phyloP scores from a whole-genome alignment of 2,888 invertebrate species.

The Tanytarsus gracilentus region DNA sequence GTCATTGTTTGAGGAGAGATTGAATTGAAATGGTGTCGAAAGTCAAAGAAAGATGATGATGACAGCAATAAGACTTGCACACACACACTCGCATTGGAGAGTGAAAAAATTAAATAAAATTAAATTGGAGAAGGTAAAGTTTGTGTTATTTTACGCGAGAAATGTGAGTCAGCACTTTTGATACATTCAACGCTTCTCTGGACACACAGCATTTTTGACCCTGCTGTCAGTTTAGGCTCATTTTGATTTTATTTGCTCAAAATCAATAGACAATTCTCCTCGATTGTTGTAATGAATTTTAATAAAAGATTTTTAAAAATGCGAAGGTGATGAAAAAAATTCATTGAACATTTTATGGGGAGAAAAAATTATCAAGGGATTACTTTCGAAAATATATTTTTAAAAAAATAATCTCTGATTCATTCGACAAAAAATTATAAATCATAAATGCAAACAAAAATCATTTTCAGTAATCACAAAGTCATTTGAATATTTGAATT shows the following conservation, averaged over 20 bases:
- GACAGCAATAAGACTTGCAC: slow-evolving; percentile 25
- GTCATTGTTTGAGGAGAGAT: slow-evolving; percentile 26
- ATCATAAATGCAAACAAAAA: not conserved
- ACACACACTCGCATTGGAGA: not conserved
- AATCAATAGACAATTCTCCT: not conserved
- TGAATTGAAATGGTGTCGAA: slow-evolving; percentile 29
- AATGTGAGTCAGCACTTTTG: slow-evolving; percentile 24
- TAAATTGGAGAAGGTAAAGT: slow-evolving; percentile 12
- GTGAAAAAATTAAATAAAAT: slow-evolving; percentile 19
- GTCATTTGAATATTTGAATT: slow-evolving; percentile 24
- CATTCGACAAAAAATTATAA: not conserved
- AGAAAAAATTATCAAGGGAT: not conserved
- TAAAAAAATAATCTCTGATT: not conserved
- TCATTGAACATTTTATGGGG: not conserved
- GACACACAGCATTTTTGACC: not conserved
- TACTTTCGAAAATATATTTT: not conserved
- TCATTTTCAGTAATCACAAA: not conserved
- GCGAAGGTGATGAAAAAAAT: not conserved
- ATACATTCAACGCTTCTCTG: not conserved
- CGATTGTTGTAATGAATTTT: not conserved
- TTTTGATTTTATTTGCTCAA: slow-evolving; percentile 25
- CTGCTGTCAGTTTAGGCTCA: slow-evolving; percentile 14
- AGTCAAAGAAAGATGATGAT: slow-evolving; percentile 28
- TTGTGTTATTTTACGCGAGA: slow-evolving; percentile 29
- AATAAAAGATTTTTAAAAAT: not conserved